Percentiles rank a stretch among this genome's conserved stretches.
phyloP scores from a whole-genome alignment of 2,113 vertebrate species.

The Rousettus leschenaultii region DNA sequence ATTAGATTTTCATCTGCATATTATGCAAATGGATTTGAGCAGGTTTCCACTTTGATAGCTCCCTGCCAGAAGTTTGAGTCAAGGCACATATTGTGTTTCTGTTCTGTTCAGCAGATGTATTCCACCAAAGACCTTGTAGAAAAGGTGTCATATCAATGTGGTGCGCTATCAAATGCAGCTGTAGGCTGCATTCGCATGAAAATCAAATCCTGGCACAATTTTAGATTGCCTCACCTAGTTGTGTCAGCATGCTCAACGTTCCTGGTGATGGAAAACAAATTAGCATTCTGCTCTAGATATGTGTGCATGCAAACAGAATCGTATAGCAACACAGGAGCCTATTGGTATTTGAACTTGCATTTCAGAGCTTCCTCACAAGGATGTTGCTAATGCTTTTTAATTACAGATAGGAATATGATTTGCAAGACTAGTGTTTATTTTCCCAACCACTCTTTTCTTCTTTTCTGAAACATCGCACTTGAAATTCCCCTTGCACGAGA shows the following conservation, averaged over 20 bases:
- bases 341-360: conserved; percentile 18
- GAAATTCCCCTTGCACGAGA: neutral
- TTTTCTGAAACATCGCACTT: neutral
- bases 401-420: neutral
- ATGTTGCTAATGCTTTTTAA: conserved; percentile 23
- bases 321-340: neutral
- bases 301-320: neutral
- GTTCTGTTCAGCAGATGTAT: conserved; percentile 75
- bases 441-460: neutral
- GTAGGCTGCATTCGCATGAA: conserved; percentile 55
- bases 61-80: conserved; percentile 72
- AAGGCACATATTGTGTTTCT: conserved; percentile 76
- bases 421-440: conserved; percentile 19
- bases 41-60: conserved; percentile 78
- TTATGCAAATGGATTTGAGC: conserved; percentile 79
- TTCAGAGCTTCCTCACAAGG: conserved; percentile 22
- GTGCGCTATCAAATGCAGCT: conserved; percentile 60
- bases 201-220: conserved; percentile 65
- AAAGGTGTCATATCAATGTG: conserved; percentile 60
- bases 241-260: neutral
- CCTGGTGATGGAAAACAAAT: conserved; percentile 28
- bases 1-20: conserved; percentile 82
- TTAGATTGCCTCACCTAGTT: conserved; percentile 44
- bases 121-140: conserved; percentile 74
- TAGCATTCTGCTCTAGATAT: neutral